Evolutionary conservation across 2,888 invertebrate genomes (phyloP).

Genomic region (Laothoe populi): DNA sequence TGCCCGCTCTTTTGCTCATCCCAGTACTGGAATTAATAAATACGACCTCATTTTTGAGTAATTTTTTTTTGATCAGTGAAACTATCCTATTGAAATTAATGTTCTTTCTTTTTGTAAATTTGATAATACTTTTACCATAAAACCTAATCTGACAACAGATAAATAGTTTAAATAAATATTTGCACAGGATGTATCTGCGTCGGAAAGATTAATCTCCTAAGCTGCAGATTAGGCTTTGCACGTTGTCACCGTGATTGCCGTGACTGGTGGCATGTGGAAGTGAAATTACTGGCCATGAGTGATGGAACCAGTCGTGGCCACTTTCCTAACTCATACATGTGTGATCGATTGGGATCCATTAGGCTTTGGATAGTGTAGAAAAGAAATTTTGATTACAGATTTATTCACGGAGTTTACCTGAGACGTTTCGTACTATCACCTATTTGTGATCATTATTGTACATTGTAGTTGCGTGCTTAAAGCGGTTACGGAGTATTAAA

Average conservation of each 20-base stretch:
- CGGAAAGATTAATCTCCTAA: conserved; percentile 5
- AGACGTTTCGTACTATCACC: neutral
- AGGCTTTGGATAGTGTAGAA: conserved; percentile 12
- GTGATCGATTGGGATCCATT: conserved; percentile 26
- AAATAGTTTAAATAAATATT: neutral
- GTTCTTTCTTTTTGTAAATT: no score
- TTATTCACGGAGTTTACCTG: no score
- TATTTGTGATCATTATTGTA: neutral
- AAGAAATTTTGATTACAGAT: conserved; percentile 6
- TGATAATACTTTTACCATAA: neutral
- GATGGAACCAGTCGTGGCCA: conserved; percentile 31
- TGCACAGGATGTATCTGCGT: no score
- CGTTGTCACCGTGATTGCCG: conserved; percentile 22
- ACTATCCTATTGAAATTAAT: no score
- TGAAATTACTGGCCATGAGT: conserved; percentile 36
- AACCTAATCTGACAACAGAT: neutral
- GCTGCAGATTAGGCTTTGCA: conserved; percentile 19
- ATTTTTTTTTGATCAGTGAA: no score
- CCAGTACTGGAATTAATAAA: no score
- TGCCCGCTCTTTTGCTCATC: no score
- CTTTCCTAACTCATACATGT: conserved; percentile 34
- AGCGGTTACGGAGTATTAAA: neutral
- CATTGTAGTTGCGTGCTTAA: neutral
- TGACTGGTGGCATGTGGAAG: conserved; percentile 32
- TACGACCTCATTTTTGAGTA: no score